phyloP scores from a whole-genome alignment of 2,113 vertebrate genomes.

The Benthochromis sp. region DNA sequence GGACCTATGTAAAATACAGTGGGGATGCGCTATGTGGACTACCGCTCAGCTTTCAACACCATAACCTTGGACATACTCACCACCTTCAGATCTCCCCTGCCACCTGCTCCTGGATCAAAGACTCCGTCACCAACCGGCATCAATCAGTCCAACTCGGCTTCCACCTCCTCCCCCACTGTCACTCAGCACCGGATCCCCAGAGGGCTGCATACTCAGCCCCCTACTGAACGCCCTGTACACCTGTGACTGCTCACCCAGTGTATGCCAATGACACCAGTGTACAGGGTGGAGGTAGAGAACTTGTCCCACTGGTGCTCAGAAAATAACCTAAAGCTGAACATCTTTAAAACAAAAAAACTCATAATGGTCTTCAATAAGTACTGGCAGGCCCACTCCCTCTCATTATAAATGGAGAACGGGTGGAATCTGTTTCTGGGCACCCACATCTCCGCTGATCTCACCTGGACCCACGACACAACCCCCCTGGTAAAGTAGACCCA shows the following conservation, averaged over 20 bases:
- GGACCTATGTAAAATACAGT: neutral
- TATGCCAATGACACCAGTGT: neutral
- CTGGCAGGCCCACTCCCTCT: neutral
- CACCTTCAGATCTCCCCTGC: neutral
- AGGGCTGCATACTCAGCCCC: neutral
- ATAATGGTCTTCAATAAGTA: neutral
- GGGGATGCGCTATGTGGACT: neutral
- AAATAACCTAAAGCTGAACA: neutral
- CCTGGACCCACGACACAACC: neutral
- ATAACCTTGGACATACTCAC: neutral
- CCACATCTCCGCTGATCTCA: neutral
- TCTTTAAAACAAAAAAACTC: neutral
- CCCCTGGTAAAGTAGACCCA: neutral
- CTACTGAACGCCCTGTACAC: neutral
- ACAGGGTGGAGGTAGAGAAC: neutral
- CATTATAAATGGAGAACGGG: neutral
- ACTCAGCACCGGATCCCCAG: neutral
- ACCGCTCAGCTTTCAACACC: neutral
- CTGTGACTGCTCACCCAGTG: neutral
- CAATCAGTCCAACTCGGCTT: neutral
- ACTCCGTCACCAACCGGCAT: neutral
- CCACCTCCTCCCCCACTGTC: neutral
- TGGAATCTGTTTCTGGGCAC: neutral
- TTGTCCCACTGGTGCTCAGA: neutral
- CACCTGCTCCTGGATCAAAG: neutral